Base-by-base conservation (phyloP, 2,888 invertebrate genomes). In the Hoplodrina blanda region DNA sequence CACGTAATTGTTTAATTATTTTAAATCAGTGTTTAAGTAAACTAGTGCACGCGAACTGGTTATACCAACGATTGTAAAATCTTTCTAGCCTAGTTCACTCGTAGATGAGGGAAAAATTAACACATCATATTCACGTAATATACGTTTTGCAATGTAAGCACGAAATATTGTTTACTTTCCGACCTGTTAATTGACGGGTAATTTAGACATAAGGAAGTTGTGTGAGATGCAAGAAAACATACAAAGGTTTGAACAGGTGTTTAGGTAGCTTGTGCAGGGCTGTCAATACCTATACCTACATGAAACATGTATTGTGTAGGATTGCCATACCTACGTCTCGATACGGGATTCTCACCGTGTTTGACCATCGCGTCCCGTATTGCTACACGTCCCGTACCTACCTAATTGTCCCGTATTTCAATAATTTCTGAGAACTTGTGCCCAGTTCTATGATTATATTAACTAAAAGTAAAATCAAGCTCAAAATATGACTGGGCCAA, bases 1-100 rank as follows among this genome's bases (percentile, higher is more conserved):
- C 19, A 25, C n/a, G 17, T 46, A 6, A 69, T 76, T 69, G 11
- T 53, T 20, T 33, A 49, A 50, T 50, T 20, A 17, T 15, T 19
- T 70, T 70, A 17, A 20, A 25, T 17, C 15, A 33, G 53, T 19
- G n/a, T 25, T 2, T 30, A 49, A 6, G 49, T 46, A 41, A 62
- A 62, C 13, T 50, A 60, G 33, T 53, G 50, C 60, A 65, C 50
- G 25, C 33, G 60, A 52, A 50, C 20, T 53, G 49, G 25, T 25
- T 60, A 50, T 64, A 77, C 70, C 67, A 37, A 64, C 54, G 80
- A 88, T 86, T 84, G 68, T 83, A 85, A 87, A 87, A 90, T 92
- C 89, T 92, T 92, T 91, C 85, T 86, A 88, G 85, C 89, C 92
- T 89, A 88, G 87, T 91, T 89, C 87, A 87, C 78, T 84, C 76